Base-by-base conservation (phyloP, 2,113 vertebrate species). In the Azemiops feae region DNA sequence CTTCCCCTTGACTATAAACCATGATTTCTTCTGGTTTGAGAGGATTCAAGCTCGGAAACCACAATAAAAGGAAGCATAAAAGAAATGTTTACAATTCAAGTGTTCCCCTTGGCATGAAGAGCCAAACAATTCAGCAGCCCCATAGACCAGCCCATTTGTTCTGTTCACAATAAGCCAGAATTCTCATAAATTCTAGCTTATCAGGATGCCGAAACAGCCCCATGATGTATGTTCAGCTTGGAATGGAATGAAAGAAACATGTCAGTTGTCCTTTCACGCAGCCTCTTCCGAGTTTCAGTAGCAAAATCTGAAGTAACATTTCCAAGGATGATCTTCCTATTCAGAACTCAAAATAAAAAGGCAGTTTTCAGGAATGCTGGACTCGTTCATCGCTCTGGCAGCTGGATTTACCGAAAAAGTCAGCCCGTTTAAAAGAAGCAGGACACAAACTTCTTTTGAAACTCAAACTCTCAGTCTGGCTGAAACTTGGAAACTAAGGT, bases 231-330 rank as follows among this genome's bases (percentile, higher is more conserved):
- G 1, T 57, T 88, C 60, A 25, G 0, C 0, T 16, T 50, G 23
- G 55, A 34, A 27, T 22, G 12, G 90, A 91, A n/a, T 0, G 23
- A 91, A 58, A 3, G 27, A 81, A 45, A 0, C 0, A 85, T n/a
- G 39, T 8, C 0, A 60, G n/a, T 55, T 58, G 0, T 3, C 47
- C 2, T 27, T 90, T 30, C 27, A 3, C 3, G 43, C 12, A 20
- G 25, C 30, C 8, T 43, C 39, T 43, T 23, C 22, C 8, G 27
- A 88, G 9, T 55, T 74, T 88, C 25, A 45, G n/a, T 20, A 2
- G 47, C 20, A 27, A 91, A 58, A 58, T 91, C 39, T 11, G 54
- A 91, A 91, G 27, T 30, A 50, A 58, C 10, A n/a, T 60, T 87
- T 87, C 27, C n/a, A 22, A 89, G 58, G 45, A 7, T 34, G 16